These are phyloP conservation scores for Lutraria rhynchaena DNA, from an alignment of 1,140 invertebrate species.

Conservation along the genomic window DNA sequence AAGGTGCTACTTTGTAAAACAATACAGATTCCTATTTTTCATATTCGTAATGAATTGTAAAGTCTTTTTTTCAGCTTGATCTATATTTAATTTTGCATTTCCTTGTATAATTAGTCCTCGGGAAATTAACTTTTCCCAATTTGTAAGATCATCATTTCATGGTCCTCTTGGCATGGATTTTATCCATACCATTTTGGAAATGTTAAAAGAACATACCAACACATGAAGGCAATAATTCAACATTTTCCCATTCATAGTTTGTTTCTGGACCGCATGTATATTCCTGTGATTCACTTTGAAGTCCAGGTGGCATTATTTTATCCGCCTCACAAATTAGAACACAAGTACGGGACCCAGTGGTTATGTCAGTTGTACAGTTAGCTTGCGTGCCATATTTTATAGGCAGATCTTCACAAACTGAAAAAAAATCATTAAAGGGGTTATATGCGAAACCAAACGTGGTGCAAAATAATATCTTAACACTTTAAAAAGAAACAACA, in stretches of 20 bases:
- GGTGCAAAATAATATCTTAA: not conserved
- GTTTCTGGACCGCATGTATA: conserved; percentile 9
- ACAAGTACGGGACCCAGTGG: not conserved
- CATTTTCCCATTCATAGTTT: conserved; percentile 6
- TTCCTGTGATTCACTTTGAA: not conserved
- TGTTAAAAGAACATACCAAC: conserved; percentile 14
- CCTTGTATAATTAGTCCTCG: not conserved
- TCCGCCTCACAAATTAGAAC: not conserved
- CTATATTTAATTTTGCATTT: no score
- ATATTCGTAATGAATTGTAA: no score
- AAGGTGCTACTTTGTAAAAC: no score
- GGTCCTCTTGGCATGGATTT: not conserved
- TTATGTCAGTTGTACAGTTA: not conserved
- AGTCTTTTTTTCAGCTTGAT: no score
- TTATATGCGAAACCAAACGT: not conserved
- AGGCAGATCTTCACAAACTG: conserved; percentile 4
- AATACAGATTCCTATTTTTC: no score
- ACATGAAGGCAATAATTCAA: conserved; percentile 3
- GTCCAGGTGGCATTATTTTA: not conserved
- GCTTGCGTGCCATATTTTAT: not conserved
- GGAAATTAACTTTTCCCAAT: not conserved
- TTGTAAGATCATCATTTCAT: not conserved
- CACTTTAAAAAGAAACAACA: not conserved
- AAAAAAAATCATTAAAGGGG: no score
- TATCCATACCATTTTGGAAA: no score